Evolutionary conservation across 2,113 vertebrate species (phyloP), one percentile per base, ranked within the genome.

Genomic region (Diglossa brunneiventris): DNA sequence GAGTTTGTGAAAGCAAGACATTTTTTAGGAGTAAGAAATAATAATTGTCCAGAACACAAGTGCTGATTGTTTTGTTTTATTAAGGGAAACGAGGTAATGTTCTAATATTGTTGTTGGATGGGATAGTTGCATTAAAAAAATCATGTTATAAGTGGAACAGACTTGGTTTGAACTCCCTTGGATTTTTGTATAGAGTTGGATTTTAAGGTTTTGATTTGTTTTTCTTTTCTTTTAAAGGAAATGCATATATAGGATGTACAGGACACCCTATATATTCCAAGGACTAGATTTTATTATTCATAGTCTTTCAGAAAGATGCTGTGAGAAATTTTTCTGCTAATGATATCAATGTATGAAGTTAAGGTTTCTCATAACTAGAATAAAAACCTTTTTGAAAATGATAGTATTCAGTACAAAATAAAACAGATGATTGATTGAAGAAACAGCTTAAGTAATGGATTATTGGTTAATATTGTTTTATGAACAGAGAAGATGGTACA

Each of bases 61-160:
- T 21, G 6, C 46, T 66, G 10, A 11, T 66, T 69, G 10, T 50
- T 94, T 33, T 37, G 10, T 42, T 77, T n/a, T 75, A 1, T 21
- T 80, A 39, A 44, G 10, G 30, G 21, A 94, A 42, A 69, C n/a
- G 6, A 59, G 31, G 59, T 39, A 7, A 15, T 13, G 5, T 52
- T 69, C 21, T 24, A 78, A 17, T 44, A 41, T 31, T 4, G 1
- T 37, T 70, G 5, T 75, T 87, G 7, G 6, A 33, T 82, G 23
- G 5, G 3, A 27, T 49, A 44, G 27, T 24, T 88, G n/a, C 6
- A 2, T 68, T 64, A 41, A 76, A 0, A 3, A 87, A 63, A 23
- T 50, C 1, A 0, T 70, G 4, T 37, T 47, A 18, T 5, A 2
- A 4, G 8, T 59, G 14, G 39, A 55, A 63, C 6, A 47, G 18